A percentile compares a stretch with the other conserved stretches of the same genome.
These are phyloP conservation scores for Tachina fera DNA, from an alignment of 2,888 invertebrate genomes.

Conservation along the genomic window DNA sequence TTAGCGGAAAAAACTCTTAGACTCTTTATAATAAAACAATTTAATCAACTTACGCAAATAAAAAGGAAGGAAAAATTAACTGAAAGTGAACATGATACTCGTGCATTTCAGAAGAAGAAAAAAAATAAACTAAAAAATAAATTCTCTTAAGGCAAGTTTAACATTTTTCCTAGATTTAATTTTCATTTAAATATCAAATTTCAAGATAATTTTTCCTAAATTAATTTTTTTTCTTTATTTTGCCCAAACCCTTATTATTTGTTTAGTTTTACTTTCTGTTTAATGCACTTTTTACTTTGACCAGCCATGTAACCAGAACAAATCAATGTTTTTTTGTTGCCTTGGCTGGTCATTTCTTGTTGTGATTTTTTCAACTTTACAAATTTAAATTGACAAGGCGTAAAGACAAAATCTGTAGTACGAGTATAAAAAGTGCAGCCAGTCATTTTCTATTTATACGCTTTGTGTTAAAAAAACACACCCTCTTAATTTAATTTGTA, in stretches of 20 bases:
- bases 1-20: constrained; percentile 18
- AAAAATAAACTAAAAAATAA: not conserved
- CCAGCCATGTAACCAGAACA: constrained; percentile 49
- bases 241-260: constrained; percentile 8
- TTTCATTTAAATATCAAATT: constrained; percentile 12
- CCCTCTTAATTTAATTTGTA: constrained; percentile 1
- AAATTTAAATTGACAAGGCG: constrained; percentile 60
- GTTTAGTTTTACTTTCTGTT: not conserved
- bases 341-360: constrained; percentile 35
- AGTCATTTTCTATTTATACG: constrained; percentile 23
- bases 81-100: constrained; percentile 51
- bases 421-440: not conserved
- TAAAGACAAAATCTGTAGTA: constrained; percentile 39
- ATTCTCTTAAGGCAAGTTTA: not conserved
- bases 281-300: constrained; percentile 5
- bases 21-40: constrained; percentile 26
- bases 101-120: not conserved
- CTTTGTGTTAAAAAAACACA: constrained; percentile 32
- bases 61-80: not conserved
- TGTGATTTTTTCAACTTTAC: not conserved
- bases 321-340: constrained; percentile 42
- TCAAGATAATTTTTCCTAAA: not conserved
- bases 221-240: not conserved
- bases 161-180: not conserved
- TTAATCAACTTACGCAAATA: constrained; percentile 28